A percentile compares a stretch with the other conserved stretches of the same genome.
Conservation (phyloP, 1,140 invertebrate species). For the Goniozus legneri region DNA sequence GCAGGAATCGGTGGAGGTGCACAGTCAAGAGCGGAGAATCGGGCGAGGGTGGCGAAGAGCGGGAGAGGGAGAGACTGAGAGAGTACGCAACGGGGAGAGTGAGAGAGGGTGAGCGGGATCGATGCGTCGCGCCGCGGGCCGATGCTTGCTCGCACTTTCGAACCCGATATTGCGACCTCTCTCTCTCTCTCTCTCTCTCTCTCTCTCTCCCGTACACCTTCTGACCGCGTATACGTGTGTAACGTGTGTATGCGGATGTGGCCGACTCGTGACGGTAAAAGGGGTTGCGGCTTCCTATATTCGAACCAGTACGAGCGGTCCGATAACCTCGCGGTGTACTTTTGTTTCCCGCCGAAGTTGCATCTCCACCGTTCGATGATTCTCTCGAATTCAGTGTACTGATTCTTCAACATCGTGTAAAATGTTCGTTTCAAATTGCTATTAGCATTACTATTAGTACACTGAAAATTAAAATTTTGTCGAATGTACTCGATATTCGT, state of each 20-base stretch:
- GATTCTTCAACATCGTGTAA: too few species aligned
- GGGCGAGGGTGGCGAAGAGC: constrained; percentile 5
- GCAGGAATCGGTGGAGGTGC: constrained; percentile 1
- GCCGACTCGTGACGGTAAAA: too few species aligned
- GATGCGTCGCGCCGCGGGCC: constrained; percentile 49
- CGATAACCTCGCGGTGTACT: background rate
- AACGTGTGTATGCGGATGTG: too few species aligned
- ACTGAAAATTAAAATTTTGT: too few species aligned
- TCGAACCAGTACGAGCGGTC: background rate
- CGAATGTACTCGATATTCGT: too few species aligned
- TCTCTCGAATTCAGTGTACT: too few species aligned
- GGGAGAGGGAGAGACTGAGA: constrained; percentile 20
- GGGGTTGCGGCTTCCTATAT: too few species aligned
- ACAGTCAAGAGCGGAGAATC: constrained; percentile 8
- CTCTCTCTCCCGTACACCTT: background rate
- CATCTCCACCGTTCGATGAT: too few species aligned
- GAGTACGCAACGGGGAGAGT: constrained; percentile 26
- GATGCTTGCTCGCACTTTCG: constrained; percentile 42
- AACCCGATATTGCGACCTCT: constrained; percentile 28
- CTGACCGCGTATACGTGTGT: too few species aligned
- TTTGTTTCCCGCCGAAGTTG: background rate
- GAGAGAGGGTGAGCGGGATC: constrained; percentile 37
- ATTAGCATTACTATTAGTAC: too few species aligned
- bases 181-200: background rate
- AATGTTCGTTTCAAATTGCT: too few species aligned